A percentile compares a stretch with the other conserved stretches of the same genome.
Evolutionary conservation across 2,888 invertebrate genomes (phyloP).

Genomic region (Ellobium chinense): DNA sequence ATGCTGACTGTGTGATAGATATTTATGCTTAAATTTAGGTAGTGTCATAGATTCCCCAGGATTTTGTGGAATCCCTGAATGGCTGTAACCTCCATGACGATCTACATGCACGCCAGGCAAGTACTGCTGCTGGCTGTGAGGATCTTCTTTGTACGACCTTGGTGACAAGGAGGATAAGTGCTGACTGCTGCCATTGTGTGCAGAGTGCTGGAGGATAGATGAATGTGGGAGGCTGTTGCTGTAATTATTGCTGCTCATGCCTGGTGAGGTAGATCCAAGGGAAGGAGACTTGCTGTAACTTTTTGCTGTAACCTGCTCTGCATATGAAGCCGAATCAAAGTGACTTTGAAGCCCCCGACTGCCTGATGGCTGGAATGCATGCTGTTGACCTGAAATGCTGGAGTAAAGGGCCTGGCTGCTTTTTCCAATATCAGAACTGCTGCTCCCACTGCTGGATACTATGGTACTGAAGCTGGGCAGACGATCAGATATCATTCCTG

Average conservation of each 20-base stretch:
- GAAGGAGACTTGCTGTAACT: slow-evolving; percentile 42
- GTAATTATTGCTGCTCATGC: slow-evolving; percentile 31
- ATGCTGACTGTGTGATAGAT: slow-evolving; percentile 35
- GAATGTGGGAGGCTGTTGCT: slow-evolving; percentile 40
- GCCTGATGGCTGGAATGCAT: slow-evolving; percentile 41
- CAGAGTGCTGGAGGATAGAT: slow-evolving; percentile 37
- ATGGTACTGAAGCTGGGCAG: slow-evolving; percentile 52
- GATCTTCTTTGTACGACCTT: slow-evolving; percentile 42
- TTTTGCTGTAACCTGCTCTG: slow-evolving; percentile 37
- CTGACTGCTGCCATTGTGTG: slow-evolving; percentile 45
- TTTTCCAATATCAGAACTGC: slow-evolving; percentile 37
- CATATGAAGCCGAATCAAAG: slow-evolving; percentile 36
- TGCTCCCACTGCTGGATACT: slow-evolving; percentile 44
- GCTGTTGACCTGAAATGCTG: slow-evolving; percentile 36
- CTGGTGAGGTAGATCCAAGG: slow-evolving; percentile 45
- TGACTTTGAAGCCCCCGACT: slow-evolving; percentile 23
- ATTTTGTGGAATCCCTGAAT: slow-evolving; percentile 26
- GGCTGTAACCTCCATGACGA: slow-evolving; percentile 27
- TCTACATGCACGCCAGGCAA: slow-evolving; percentile 28
- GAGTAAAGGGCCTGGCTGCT: slow-evolving; percentile 45
- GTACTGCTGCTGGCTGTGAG: slow-evolving; percentile 25
- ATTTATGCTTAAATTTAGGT: slow-evolving; percentile 47
- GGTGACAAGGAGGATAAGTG: slow-evolving; percentile 36
- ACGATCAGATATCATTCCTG: slow-evolving; percentile 49
- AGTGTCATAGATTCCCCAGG: slow-evolving; percentile 43